Evolutionary conservation across 2,888 invertebrate genomes (phyloP), one percentile per base, ranked within the genome.

Genomic region (Drosophila subquinaria): DNA sequence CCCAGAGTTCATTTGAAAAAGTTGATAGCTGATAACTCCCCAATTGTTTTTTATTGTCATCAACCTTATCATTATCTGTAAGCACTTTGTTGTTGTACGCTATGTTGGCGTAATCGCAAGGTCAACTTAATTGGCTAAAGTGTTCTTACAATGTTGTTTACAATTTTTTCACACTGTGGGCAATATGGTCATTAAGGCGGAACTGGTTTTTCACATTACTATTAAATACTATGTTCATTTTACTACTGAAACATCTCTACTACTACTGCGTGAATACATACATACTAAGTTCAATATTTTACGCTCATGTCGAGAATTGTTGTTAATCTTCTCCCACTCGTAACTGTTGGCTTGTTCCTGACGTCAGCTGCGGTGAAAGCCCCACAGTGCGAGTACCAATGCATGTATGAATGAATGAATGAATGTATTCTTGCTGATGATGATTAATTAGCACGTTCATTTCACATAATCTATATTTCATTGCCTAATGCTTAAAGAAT

Each of bases 371-470:
- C 48, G 42, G 77, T 60, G 62, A 62, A 69, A 66, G 62, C 60
- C 36, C 23, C 52, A 11, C 23, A 17, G 33, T 27, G 5, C 27
- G 27, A 27, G 27, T 27, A 3, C 27, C 27, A 27, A 35, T 38
- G 42, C 40, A 38, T 38, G 30, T 53, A 43, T 27, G 36, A 53
- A 11, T 51, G 17, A 30, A 33, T 38, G 38, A 33, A 17, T 33
- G 30, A 48, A 63, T 42, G 47, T 33, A 13, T 62, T 36, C 59
- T 56, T 40, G 10, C 64, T 77, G 73, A 82, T 64, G 73, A 76
- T 82, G 82, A 88, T 80, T 82, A 88, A 84, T 84, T 78, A 72
- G 71, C 63, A 43, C 64, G 64, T 60, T 52, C 55, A 82, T 73
- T 87, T 78, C 75, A 72, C 56, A 87, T 71, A 70, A 77, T 69